phyloP scores from a whole-genome alignment of 2,888 invertebrate species.

The Proisotoma minuta region DNA sequence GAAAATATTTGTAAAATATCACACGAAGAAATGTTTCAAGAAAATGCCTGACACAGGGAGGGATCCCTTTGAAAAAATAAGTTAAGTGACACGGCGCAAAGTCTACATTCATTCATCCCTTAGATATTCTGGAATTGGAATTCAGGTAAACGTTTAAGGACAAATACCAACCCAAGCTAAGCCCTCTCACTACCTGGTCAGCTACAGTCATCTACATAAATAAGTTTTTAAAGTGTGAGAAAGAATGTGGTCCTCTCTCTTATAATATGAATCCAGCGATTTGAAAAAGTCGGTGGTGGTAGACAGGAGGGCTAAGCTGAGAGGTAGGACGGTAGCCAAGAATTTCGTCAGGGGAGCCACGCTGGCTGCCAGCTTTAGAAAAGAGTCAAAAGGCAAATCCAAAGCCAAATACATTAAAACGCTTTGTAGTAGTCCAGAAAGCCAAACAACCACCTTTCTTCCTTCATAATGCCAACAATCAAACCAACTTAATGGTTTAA shows the following conservation, averaged over 20 bases:
- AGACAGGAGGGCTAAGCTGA: not conserved
- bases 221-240: conserved; percentile 6
- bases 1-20: too few species aligned
- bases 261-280: not conserved
- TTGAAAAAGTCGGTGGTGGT: not conserved
- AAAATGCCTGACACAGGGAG: conserved; percentile 35
- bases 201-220: conserved; percentile 3
- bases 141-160: not conserved
- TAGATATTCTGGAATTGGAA: not conserved
- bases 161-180: too few species aligned
- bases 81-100: not conserved
- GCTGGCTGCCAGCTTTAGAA: conserved; percentile 38
- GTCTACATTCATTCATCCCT: conserved; percentile 1
- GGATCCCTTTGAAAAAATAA: conserved; percentile 21
- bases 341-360: conserved; percentile 46
- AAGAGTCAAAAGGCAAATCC: conserved; percentile 12
- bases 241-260: conserved; percentile 10
- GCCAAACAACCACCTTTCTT: not conserved
- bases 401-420: conserved; percentile 19
- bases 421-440: not conserved
- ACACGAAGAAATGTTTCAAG: too few species aligned
- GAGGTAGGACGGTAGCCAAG: conserved; percentile 39
- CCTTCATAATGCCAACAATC: too few species aligned
- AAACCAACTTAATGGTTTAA: not conserved
- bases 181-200: not conserved